Conservation (phyloP, 2,888 invertebrate genomes). For the Dryomyza anilis region DNA sequence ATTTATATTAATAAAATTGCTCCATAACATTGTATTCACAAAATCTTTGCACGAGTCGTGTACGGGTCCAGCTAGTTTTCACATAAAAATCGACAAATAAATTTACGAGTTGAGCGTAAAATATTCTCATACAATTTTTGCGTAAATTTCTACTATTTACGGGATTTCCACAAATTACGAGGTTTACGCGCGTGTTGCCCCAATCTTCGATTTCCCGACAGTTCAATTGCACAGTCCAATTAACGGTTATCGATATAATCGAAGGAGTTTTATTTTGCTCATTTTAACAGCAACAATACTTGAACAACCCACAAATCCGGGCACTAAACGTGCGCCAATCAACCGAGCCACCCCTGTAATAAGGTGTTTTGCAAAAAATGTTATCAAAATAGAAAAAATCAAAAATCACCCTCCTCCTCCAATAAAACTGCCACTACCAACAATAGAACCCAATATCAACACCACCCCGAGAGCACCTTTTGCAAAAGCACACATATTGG, state of each 20-base stretch:
- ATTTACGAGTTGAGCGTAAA: no score
- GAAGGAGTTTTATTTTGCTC: constrained; percentile 42
- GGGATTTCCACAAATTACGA: no score
- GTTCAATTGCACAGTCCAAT: no score
- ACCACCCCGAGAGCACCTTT: neutral
- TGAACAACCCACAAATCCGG: constrained; percentile 51
- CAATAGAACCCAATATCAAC: neutral
- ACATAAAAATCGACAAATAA: no score
- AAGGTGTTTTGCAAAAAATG: neutral
- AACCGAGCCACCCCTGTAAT: neutral
- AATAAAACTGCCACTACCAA: neutral
- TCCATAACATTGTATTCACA: no score
- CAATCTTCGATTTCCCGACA: no score
- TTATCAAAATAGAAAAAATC: neutral
- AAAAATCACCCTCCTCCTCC: neutral
- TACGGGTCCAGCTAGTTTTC: no score
- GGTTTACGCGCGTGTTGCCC: no score
- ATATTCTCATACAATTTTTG: no score
- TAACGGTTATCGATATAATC: constrained; percentile 39
- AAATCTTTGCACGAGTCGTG: no score
- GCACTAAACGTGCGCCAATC: constrained; percentile 39
- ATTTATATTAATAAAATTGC: no score
- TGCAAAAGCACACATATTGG: constrained; percentile 36
- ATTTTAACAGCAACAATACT: constrained; percentile 29
- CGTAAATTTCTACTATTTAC: no score